Base-by-base conservation (phyloP, 1,140 invertebrate genomes). In the Brachionus koreanus region DNA sequence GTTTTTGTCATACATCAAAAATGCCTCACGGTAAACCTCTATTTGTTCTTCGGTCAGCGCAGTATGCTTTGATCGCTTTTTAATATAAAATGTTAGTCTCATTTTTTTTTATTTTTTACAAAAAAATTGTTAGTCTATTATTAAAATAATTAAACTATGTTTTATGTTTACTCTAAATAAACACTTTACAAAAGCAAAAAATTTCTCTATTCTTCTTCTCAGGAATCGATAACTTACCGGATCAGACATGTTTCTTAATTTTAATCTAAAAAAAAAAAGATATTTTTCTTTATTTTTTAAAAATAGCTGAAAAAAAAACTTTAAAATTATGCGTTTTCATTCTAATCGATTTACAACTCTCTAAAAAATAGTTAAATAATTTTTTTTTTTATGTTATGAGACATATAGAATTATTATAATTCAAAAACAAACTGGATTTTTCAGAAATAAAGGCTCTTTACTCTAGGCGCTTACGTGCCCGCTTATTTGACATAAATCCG, bases 1-100 rank as follows among this genome's bases (percentile, higher is more conserved):
- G 12, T 82, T 82, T 12, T 82, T 82, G 42, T 82, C 79, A 23
- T 67, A 69, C 57, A 67, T 67, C n/a, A 52, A 9, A 52, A 82
- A 82, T 10, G 79, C 79, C 23, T 82, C 79, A 7, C 79, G 29
- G 49, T 79, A 79, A 12, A 79, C 76, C 33, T 61, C 76, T 35
- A 65, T 74, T 74, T 74, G 69, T 19, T 74, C 69, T 25, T 74
- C 69, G 25, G 39, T 74, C 37, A 74, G 46, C n/a, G 19, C 25
- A 35, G 37, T 74, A 23, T 74, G 16, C 69, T 67, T 67, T 35
- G 67, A 72, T 74, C 69, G 46, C 39, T 46, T 13, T 74, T 46
- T 49, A 74, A n/a, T n/a, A 69, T 37, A 16, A 37, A 46, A 25
- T 49, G 0, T 43, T 74, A 19, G 3, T 25, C 10, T 29, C 0